These are phyloP conservation scores for Pissodes strobi DNA, from an alignment of 1,140 invertebrate species.

Conservation along the genomic window DNA sequence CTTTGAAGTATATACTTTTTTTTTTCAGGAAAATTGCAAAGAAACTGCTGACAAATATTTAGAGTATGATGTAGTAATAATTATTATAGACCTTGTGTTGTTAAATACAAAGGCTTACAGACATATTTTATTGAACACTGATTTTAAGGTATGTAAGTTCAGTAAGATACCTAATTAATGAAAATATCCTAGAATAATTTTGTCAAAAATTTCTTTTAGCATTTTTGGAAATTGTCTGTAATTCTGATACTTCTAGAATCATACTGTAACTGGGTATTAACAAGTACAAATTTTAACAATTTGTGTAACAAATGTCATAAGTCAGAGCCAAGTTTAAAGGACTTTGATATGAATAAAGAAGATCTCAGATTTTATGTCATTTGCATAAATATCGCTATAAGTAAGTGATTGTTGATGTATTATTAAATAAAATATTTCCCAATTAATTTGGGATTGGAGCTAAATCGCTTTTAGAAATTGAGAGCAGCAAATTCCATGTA, in stretches of 20 bases:
- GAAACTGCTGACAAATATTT: slow-evolving; percentile 84
- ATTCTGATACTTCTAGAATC: slow-evolving; percentile 64
- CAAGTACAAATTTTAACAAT: slow-evolving; percentile 43
- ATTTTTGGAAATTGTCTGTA: slow-evolving; percentile 66
- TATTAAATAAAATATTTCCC: too few species aligned
- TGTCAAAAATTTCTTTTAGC: slow-evolving; percentile 60
- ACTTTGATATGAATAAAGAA: slow-evolving; percentile 43
- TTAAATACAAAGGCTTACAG: slow-evolving; percentile 79
- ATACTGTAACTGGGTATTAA: slow-evolving; percentile 60
- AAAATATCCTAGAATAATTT: too few species aligned
- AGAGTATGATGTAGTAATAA: slow-evolving; percentile 83
- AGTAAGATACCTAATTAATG: slow-evolving; percentile 28
- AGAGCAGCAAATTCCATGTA: not conserved
- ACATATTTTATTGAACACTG: slow-evolving; percentile 79
- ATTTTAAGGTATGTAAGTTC: slow-evolving; percentile 63
- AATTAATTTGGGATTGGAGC: too few species aligned
- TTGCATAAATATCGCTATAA: slow-evolving; percentile 46
- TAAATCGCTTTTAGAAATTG: too few species aligned
- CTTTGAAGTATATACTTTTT: too few species aligned
- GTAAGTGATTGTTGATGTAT: too few species aligned
- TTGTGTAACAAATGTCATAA: slow-evolving; percentile 22
- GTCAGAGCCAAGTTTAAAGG: slow-evolving; percentile 52
- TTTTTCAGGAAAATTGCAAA: slow-evolving; percentile 71
- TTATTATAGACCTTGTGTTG: slow-evolving; percentile 80
- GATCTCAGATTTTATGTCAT: slow-evolving; percentile 50